Base-by-base conservation (phyloP, 1,140 invertebrate species). In the Drosophila busckii region DNA sequence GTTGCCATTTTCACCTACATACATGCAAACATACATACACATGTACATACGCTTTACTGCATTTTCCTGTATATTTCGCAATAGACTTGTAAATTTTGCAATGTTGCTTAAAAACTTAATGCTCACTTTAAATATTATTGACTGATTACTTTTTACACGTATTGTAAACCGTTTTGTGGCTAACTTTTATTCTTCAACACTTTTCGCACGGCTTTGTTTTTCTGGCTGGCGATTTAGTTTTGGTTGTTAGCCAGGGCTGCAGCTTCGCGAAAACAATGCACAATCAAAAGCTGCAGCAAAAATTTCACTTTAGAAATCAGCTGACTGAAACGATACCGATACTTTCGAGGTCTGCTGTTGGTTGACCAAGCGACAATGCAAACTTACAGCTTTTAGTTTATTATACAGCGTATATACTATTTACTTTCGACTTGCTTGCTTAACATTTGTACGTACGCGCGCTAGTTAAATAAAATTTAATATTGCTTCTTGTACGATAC, bases 41-140 rank as follows among this genome's bases (percentile, higher is more conserved):
- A 53, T 50, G 22, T n/a, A n/a, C n/a, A n/a, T n/a, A n/a, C n/a
- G n/a, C n/a, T 48, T 62, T 56, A 62, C 41, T 56, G 52, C 52
- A 70, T 63, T 76, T 75, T 76, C 62, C 45, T 71, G 9, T 37
- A 13, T 25, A 2, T 50, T 50, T 22, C 45, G 46, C 67, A 28
- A 53, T 67, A 7, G 7, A 29, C 29, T 4, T 15, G 9, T 22
- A 12, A 16, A 26, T 28, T 20, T 20, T 15, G 8, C 13, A 25
- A 13, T 17, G 2, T 37, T 44, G n/a, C 26, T 15, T 6, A 3
- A 6, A 5, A 7, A 6, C n/a, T n/a, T n/a, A 2, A 7, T 32
- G 23, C 13, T 3, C 7, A n/a, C 22, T n/a, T n/a, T n/a, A n/a
- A 9, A 0, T 15, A 22, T 7, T n/a, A 22, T 15, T 1, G 3